A percentile compares a stretch with the other conserved stretches of the same genome.
phyloP scores from a whole-genome alignment of 2,888 invertebrate species.

The Ophion ventricosus region DNA sequence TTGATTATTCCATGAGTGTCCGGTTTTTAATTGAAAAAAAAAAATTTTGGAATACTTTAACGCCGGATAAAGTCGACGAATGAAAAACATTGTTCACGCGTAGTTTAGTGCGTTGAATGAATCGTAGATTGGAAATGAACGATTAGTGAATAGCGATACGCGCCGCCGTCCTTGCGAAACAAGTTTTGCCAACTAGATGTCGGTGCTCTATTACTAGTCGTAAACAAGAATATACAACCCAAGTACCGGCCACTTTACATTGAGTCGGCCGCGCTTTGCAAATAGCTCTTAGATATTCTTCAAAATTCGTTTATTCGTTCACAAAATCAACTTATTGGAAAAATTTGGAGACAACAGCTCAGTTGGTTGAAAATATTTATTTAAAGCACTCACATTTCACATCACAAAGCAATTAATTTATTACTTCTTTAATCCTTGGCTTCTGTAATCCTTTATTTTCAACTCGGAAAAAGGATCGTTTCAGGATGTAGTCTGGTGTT shows the following conservation, averaged over 20 bases:
- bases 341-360: neutral
- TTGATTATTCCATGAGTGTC: neutral
- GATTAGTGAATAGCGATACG: conserved; percentile 9
- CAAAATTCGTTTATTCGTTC: too few relatives aligned
- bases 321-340: neutral
- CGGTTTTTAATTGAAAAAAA: too few relatives aligned
- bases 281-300: neutral
- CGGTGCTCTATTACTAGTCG: neutral
- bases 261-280: neutral
- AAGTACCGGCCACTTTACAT: neutral
- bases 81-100: neutral
- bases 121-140: conserved; percentile 4
- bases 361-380: neutral
- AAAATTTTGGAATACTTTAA: neutral
- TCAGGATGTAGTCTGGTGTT: too few relatives aligned
- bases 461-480: too few relatives aligned
- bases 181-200: neutral
- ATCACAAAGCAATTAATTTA: too few relatives aligned
- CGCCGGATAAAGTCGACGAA: neutral
- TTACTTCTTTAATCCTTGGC: too few relatives aligned
- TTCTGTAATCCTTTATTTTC: too few relatives aligned
- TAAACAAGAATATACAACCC: neutral
- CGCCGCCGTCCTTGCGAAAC: conserved; percentile 4
- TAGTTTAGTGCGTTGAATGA: conserved; percentile 7
- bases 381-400: neutral